Percentiles rank a stretch among this genome's conserved stretches.
Evolutionary conservation across 2,113 vertebrate species (phyloP).

Genomic region (zebrafish (Danio rerio)): DNA sequence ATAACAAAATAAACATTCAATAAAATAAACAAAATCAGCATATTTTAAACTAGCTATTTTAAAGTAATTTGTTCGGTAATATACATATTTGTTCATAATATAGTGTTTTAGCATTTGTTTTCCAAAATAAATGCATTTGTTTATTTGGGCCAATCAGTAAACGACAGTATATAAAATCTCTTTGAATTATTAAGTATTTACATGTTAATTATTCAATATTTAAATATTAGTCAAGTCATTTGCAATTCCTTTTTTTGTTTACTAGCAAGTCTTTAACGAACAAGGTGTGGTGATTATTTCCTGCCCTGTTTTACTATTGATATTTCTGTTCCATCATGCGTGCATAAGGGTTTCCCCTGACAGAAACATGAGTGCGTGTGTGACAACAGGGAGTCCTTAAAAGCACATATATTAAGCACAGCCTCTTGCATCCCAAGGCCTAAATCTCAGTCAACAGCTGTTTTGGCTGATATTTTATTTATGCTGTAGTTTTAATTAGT

Average conservation of each 20-base stretch:
- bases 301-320: not conserved
- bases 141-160: too few species aligned
- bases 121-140: too few species aligned
- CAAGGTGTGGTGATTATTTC: not conserved
- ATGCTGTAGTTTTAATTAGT: slow-evolving; percentile 84
- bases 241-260: not conserved
- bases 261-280: not conserved
- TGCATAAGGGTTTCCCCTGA: not conserved
- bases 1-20: too few species aligned
- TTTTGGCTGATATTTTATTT: slow-evolving; percentile 82
- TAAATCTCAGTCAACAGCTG: slow-evolving; percentile 79
- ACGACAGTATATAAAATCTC: too few species aligned
- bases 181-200: not conserved
- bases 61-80: too few species aligned
- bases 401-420: slow-evolving; percentile 76
- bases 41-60: too few species aligned
- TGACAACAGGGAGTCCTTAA: slow-evolving; percentile 63
- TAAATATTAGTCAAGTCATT: not conserved
- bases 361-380: not conserved
- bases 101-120: too few species aligned
- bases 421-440: slow-evolving; percentile 68
- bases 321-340: not conserved
- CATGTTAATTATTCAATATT: not conserved
- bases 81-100: too few species aligned
- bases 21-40: too few species aligned